Percentiles rank a stretch among this genome's conserved stretches.
phyloP scores from a whole-genome alignment of 2,888 invertebrate genomes.

The Litoditis marina region DNA sequence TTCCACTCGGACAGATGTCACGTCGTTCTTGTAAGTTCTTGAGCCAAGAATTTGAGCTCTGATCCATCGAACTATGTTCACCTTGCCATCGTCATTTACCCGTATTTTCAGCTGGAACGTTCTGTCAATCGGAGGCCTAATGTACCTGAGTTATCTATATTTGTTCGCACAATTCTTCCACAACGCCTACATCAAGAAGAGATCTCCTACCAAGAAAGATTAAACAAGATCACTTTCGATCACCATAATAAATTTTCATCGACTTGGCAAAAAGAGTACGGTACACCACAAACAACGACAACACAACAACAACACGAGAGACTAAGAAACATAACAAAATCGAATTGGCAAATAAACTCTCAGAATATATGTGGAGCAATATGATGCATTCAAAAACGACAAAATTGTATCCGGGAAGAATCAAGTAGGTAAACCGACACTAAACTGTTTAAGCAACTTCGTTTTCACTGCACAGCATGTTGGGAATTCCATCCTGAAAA shows the following conservation, averaged over 20 bases:
- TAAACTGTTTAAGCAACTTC: constrained; percentile 67
- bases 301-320: neutral
- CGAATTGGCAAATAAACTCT: too few relatives aligned
- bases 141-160: constrained; percentile 91
- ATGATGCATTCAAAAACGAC: too few relatives aligned
- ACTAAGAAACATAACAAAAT: neutral
- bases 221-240: too few relatives aligned
- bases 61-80: too few relatives aligned
- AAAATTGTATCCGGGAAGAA: too few relatives aligned
- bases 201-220: constrained; percentile 14
- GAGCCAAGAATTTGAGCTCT: neutral
- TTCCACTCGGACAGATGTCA: too few relatives aligned
- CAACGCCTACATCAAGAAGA: constrained; percentile 74
- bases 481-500: constrained; percentile 85
- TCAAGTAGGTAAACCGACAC: too few relatives aligned
- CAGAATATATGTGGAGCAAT: too few relatives aligned
- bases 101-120: constrained; percentile 54
- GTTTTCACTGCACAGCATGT: constrained; percentile 95
- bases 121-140: constrained; percentile 65
- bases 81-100: too few relatives aligned
- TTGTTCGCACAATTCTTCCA: constrained; percentile 90
- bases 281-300: neutral
- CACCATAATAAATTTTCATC: too few relatives aligned
- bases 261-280: neutral
- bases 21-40: neutral